Base-by-base conservation (phyloP, 2,113 vertebrate species). In the Chloropsis cyanopogon region DNA sequence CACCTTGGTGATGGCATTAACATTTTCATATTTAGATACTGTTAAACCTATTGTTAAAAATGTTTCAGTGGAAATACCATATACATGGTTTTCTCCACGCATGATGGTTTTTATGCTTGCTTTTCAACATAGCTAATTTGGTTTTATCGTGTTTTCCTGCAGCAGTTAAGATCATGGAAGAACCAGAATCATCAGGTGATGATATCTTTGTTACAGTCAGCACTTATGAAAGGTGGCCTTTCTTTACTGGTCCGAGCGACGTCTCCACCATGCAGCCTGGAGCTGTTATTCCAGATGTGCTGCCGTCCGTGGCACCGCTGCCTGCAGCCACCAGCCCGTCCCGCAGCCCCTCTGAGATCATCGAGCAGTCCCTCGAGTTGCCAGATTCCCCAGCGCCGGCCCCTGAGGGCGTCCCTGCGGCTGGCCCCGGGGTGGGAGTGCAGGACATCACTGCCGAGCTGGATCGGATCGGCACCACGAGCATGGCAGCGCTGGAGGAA, bases 361-460 rank as follows among this genome's bases (percentile, higher is more conserved):
- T 95, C 3, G 73, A 93, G 7, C 79, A 96, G 80, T 76, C 94
- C 69, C 71, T 94, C 0, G 92, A 92, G 75, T 35, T 63, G 7
- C 85, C 95, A 6, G 59, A 10, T 9, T 44, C 90, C 61, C 22
- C 17, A 1, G 24, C 10, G 10, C n/a, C 82, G 10, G 49, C 72
- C 33, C 42, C 92, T 7, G 89, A 52, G 57, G 80, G 31, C 1
- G 0, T 3, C 47, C 37, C 60, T 14, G 22, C 11, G 0, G 54
- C 56, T 1, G n/a, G 37, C 12, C 44, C 95, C 0, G 82, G 94
- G 35, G 6, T 42, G 19, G 86, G 65, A 7, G 94, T 93, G 19
- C 86, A 95, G 91, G 97, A 97, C 35, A 49, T 94, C 10, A 66
- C 96, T 1, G 91, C 83, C 5, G 96, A 98, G 71, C 44, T 97